A percentile compares a stretch with the other conserved stretches of the same genome.
These are phyloP conservation scores for Ceratitis capitata DNA, from an alignment of 1,140 invertebrate genomes.

Conservation along the genomic window DNA sequence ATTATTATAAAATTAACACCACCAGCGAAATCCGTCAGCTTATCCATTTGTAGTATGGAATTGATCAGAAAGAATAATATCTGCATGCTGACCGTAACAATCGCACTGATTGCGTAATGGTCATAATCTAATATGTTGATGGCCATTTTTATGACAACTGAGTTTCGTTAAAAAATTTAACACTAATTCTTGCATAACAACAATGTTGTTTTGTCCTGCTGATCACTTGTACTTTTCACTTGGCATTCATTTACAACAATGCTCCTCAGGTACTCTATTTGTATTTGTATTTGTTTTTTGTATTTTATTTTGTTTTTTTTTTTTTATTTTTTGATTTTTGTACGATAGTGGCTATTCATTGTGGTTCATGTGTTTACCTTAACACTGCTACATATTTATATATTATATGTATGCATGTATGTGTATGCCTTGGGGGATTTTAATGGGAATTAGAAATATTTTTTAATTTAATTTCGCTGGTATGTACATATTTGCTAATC, in stretches of 20 bases:
- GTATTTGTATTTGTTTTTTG: background rate
- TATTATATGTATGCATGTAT: too few relatives aligned
- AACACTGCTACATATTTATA: background rate
- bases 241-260: background rate
- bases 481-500: background rate
- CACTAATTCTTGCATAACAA: conserved; percentile 29
- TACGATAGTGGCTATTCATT: conserved; percentile 7
- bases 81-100: conserved; percentile 88
- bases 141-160: conserved; percentile 66
- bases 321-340: conserved; percentile 29
- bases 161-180: conserved; percentile 24
- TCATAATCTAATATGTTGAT: conserved; percentile 82
- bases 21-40: conserved; percentile 91
- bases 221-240: conserved; percentile 7
- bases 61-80: conserved; percentile 88
- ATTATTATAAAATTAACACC: conserved; percentile 91
- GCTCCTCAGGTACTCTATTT: conserved; percentile 7
- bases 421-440: background rate
- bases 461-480: background rate
- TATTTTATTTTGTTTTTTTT: conserved; percentile 17
- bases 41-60: conserved; percentile 86
- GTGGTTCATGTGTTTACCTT: background rate
- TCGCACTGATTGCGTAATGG: conserved; percentile 87
- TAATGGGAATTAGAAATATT: background rate
- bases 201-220: background rate